Percentiles rank a stretch among this genome's conserved stretches.
These are phyloP conservation scores for Macropodus opercularis DNA, from an alignment of 2,797 vertebrate genomes.

Conservation along the genomic window DNA sequence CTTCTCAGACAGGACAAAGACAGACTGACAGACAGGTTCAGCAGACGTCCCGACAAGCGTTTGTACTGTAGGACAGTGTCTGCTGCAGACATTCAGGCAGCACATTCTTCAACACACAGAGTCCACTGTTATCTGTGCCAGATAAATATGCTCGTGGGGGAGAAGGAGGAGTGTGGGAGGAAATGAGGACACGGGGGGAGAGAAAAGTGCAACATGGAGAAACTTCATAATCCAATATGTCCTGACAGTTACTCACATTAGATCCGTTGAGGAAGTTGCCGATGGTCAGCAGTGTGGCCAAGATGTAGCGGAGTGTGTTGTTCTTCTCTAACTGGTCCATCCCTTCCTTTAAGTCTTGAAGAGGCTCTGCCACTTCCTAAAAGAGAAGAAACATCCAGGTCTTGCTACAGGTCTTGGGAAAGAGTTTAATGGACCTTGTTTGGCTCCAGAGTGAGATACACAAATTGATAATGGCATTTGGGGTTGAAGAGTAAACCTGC, in stretches of 20 bases:
- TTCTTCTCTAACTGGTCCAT: constrained; percentile 98
- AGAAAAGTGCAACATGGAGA: constrained; percentile 23
- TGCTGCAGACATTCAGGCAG: constrained; percentile 55
- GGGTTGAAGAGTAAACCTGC: too few species aligned
- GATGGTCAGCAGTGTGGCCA: constrained; percentile 93
- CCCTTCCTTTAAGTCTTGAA: constrained; percentile 97
- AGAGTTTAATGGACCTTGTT: background rate
- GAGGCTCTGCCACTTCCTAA: constrained; percentile 96
- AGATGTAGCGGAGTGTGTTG: constrained; percentile 92
- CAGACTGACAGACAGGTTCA: constrained; percentile 32
- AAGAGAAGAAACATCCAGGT: background rate
- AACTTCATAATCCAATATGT: constrained; percentile 14
- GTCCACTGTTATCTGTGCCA: constrained; percentile 54
- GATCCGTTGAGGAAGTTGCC: constrained; percentile 98
- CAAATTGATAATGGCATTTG: background rate
- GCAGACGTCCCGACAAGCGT: constrained; percentile 28
- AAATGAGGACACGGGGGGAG: constrained; percentile 36
- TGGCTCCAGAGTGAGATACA: background rate
- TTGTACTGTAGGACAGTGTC: constrained; percentile 56
- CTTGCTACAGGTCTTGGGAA: background rate
- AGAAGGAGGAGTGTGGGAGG: constrained; percentile 20
- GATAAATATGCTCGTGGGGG: constrained; percentile 53
- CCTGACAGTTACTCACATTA: constrained; percentile 84
- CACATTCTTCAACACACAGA: constrained; percentile 61
- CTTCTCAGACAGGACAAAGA: constrained; percentile 26